Base-by-base conservation (phyloP, 1,140 invertebrate species). In the Papilio polytes region DNA sequence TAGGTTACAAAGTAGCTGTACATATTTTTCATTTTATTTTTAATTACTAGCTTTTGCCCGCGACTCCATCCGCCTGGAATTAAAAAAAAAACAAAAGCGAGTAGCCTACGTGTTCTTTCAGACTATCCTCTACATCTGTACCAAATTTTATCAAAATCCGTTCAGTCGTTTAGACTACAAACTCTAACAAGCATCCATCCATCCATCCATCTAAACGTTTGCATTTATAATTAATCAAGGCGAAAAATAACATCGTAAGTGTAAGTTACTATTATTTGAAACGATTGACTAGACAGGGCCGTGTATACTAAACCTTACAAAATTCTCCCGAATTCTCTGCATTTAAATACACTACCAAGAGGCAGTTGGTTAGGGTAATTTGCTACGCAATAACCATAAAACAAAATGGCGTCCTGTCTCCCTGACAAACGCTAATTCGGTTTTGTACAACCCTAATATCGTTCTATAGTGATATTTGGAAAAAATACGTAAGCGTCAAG, bases 401-500 rank as follows among this genome's bases (percentile, higher is more conserved):
- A 70, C 63, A 70, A 70, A 70, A 70, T 70, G 63, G 63, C 63
- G 63, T 70, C 63, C 63, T 70, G 63, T 70, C 63, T 70, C 63
- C 63, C 26, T 70, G 63, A 70, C 63, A 70, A 70, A 70, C 63
- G 63, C 63, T 70, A 70, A 70, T 70, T 70, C 63, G 26, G 63
- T 70, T 70, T 70, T 70, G 63, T 70, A 70, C 63, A 70, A 70
- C 63, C 63, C 63, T 70, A 70, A 70, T 70, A 70, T 70, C 22
- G 22, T 70, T 18, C 13, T 13, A 70, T 36, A 70, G 63, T 31
- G 63, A 70, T 36, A 70, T 70, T 70, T 15, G 26, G 26, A 70
- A 70, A 36, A 70, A 31, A 36, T 70, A 70, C 20, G 9, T 3
- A 70, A 70, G 26, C 10, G 13, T 3, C 13, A 36, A 31, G 13